Evolutionary conservation across 2,797 vertebrate genomes (phyloP).

Genomic region (Orientallactaga sibirica): DNA sequence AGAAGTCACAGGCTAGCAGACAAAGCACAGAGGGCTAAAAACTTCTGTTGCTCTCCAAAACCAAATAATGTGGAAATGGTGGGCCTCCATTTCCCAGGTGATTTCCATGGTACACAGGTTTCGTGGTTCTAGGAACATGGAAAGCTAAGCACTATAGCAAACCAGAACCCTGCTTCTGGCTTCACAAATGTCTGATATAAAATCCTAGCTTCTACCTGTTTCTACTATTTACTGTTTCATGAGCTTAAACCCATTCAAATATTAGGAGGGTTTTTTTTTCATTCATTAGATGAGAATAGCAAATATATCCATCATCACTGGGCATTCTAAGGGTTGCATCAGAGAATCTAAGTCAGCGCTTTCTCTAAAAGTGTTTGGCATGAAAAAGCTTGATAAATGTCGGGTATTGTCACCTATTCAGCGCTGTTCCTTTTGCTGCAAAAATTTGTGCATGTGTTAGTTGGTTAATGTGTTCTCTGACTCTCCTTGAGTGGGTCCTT

Average conservation of each 20-base stretch:
- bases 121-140: not conserved
- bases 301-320: not conserved
- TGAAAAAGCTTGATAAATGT: not conserved
- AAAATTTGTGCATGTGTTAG: not conserved
- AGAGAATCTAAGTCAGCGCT: not conserved
- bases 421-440: not conserved
- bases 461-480: not conserved
- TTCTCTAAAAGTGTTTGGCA: not conserved
- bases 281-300: not conserved
- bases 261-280: not conserved
- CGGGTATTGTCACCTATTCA: not conserved
- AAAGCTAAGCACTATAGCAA: not conserved
- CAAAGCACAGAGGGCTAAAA: not conserved
- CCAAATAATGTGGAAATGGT: rapidly evolving
- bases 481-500: not conserved
- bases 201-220: not conserved
- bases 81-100: not conserved
- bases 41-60: not conserved
- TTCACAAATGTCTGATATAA: not conserved
- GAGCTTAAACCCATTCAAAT: not conserved
- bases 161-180: not conserved
- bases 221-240: not conserved
- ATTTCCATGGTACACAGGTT: not conserved
- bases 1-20: not conserved
- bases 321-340: not conserved